These are phyloP conservation scores for Agriopis marginaria DNA, from an alignment of 2,888 invertebrate species.

Conservation along the genomic window DNA sequence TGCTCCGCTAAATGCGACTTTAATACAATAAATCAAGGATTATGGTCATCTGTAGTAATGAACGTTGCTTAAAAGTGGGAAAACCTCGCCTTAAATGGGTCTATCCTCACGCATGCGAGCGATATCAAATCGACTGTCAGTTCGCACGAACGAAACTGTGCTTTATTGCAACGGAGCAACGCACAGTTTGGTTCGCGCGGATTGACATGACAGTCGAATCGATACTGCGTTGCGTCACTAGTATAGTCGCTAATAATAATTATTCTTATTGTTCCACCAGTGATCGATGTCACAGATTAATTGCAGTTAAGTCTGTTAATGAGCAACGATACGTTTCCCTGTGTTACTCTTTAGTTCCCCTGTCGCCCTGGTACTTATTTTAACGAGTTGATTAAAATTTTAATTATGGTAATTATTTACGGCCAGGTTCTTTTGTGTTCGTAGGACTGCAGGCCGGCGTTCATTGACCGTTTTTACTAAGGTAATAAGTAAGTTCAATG, in stretches of 20 bases:
- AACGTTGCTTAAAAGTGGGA: too few relatives aligned
- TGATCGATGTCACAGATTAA: slow-evolving; percentile 44
- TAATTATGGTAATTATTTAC: slow-evolving; percentile 20
- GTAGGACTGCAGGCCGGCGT: not conserved
- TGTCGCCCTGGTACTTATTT: slow-evolving; percentile 45
- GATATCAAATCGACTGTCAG: too few relatives aligned
- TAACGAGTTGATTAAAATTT: slow-evolving; percentile 44
- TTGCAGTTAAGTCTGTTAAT: slow-evolving; percentile 41
- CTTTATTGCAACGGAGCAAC: too few relatives aligned
- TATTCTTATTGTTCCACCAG: slow-evolving; percentile 33
- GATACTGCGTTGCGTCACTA: not conserved
- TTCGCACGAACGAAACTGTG: too few relatives aligned
- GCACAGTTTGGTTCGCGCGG: too few relatives aligned
- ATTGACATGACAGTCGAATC: too few relatives aligned
- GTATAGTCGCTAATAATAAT: not conserved
- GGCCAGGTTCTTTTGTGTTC: slow-evolving; percentile 15
- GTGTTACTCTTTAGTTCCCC: slow-evolving; percentile 44
- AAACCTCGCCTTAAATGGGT: too few relatives aligned
- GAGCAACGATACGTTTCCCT: slow-evolving; percentile 34
- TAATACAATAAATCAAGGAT: too few relatives aligned
- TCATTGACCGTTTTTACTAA: not conserved
- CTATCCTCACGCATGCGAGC: too few relatives aligned
- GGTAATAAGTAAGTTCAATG: too few relatives aligned
- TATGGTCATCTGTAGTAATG: too few relatives aligned
- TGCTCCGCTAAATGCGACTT: too few relatives aligned